These are phyloP conservation scores for Drosophila repletoides DNA, from an alignment of 1,140 invertebrate genomes.

Conservation along the genomic window DNA sequence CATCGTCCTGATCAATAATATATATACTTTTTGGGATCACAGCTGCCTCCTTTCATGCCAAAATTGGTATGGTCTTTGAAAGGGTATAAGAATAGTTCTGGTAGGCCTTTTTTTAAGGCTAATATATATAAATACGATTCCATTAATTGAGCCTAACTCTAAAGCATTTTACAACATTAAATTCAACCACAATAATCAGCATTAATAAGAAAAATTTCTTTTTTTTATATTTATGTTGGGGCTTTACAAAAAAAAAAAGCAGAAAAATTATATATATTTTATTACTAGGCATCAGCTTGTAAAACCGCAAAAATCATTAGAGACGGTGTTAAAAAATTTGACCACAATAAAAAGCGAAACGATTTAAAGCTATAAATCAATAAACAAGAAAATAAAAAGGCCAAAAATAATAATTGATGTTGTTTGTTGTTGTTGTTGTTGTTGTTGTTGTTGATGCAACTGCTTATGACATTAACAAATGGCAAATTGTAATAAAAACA, in stretches of 20 bases:
- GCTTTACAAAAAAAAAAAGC: too few relatives aligned
- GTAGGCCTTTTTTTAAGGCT: too few relatives aligned
- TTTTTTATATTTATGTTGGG: neutral
- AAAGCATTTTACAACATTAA: slow-evolving; percentile 1
- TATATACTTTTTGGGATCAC: too few relatives aligned
- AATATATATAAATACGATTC: neutral
- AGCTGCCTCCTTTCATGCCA: too few relatives aligned
- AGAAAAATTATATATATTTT: slow-evolving; percentile 9
- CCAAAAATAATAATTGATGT: slow-evolving; percentile 27
- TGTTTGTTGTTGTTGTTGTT: too few relatives aligned
- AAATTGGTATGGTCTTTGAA: too few relatives aligned
- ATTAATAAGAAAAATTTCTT: slow-evolving; percentile 13
- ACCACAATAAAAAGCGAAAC: slow-evolving; percentile 42
- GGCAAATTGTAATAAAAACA: slow-evolving; percentile 64
- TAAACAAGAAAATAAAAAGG: slow-evolving; percentile 45
- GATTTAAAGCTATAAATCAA: slow-evolving; percentile 58
- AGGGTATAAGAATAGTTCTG: too few relatives aligned
- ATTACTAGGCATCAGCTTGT: slow-evolving; percentile 1
- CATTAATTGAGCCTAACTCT: neutral
- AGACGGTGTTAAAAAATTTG: slow-evolving; percentile 49
- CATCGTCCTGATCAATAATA: too few relatives aligned
- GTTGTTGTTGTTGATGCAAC: too few relatives aligned
- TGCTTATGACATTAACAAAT: slow-evolving; percentile 70
- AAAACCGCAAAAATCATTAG: slow-evolving; percentile 54
- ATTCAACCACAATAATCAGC: slow-evolving; percentile 18